Percentiles rank a stretch among this genome's conserved stretches.
Conservation (phyloP, 2,797 vertebrate species). For the Rhincodon typus region DNA sequence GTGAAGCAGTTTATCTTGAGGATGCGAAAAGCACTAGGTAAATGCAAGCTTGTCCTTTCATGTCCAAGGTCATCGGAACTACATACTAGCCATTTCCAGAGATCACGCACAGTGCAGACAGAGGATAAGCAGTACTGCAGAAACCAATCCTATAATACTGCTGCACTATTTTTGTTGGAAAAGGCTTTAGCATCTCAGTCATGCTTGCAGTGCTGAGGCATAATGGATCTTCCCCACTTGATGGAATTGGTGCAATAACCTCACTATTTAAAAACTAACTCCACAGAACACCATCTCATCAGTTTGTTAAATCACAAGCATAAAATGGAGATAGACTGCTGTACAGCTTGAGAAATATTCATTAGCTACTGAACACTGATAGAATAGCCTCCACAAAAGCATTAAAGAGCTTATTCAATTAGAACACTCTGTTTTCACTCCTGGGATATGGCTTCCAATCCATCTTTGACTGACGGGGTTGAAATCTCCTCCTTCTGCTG, state of each 20-base stretch:
- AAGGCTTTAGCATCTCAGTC: neutral
- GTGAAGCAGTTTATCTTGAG: neutral
- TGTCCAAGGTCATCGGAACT: neutral
- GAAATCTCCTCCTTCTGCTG: neutral
- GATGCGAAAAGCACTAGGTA: neutral
- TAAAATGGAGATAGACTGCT: conserved; percentile 21
- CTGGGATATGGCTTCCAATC: neutral
- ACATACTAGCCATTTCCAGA: neutral
- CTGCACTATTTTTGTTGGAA: neutral
- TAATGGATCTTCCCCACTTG: neutral
- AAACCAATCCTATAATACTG: neutral
- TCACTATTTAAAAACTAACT: conserved; percentile 3
- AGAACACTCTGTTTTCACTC: neutral
- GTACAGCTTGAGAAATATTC: neutral
- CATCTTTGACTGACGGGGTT: neutral
- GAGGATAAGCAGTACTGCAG: too few relatives aligned
- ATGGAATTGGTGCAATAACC: conserved; percentile 5
- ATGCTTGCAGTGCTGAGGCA: neutral
- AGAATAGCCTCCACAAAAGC: conserved; percentile 11
- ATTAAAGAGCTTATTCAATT: conserved; percentile 26
- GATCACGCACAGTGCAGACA: neutral
- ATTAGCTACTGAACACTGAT: neutral
- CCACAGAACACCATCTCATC: conserved; percentile 8
- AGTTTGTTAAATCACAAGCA: neutral
- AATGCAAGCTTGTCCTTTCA: neutral